Base-by-base conservation (phyloP, 1,140 invertebrate genomes). In the Euwallacea fornicatus region DNA sequence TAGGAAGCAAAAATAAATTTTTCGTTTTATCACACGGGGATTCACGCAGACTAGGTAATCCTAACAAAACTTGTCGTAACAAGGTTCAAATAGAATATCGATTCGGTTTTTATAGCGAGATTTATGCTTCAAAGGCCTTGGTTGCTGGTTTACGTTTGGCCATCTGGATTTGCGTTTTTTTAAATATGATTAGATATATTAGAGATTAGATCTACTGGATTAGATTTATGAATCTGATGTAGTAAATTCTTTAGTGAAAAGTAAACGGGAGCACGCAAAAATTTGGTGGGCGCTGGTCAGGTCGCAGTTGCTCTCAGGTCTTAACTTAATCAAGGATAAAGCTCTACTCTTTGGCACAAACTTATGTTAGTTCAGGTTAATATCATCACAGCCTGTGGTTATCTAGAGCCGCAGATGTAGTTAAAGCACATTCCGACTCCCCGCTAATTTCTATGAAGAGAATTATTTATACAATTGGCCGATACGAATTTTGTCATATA, bases 1-100 rank as follows among this genome's bases (percentile, higher is more conserved):
- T 11, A 11, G 58, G 42, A 41, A n/a, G 41, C 7, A 41, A 60
- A 60, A 42, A 42, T 60, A 42, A 60, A 60, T 11, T 9, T 60
- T 41, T 42, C 21, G 42, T 42, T 33, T 56, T 15, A 11, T n/a
- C 6, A 42, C 16, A 60, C 7, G 58, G 58, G 58, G 58, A 60
- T 42, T 60, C 58, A 41, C 58, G n/a, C 33, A 60, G 46, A 6
- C 46, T 50, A 50, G 46, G 46, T 33, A 33, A 33, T 13, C 13
- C 13, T 50, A 50, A 50, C 46, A 50, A 11, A 50, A 50, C 13
- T 2, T 50, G 46, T 50, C 46, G 13, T 10, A 50, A 50, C 9
- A 50, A 50, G 46, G 46, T 33, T 50, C 46, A 50, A 13, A 50
- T 50, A 4, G 21, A 33, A 58, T 58, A 58, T 21, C 8, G 33